Base-by-base conservation (phyloP, 1,140 invertebrate genomes). In the Calliphora vicina region DNA sequence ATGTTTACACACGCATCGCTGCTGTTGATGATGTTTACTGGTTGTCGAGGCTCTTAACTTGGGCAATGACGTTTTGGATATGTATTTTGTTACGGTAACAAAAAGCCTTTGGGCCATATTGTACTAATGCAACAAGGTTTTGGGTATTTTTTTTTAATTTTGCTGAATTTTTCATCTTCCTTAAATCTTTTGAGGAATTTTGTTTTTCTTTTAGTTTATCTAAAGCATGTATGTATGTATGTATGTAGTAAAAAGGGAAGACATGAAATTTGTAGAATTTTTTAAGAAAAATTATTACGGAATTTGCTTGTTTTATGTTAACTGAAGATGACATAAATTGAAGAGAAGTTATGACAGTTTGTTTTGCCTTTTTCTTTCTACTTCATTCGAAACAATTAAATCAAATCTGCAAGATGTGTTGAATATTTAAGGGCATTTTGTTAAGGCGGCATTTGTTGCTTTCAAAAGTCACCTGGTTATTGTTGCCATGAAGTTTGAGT, bases 11-110 rank as follows among this genome's bases (percentile, higher is more conserved):
- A 78, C n/a, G 42, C 74, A 78, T 78, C 13, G 29, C 72, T 35
- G 72, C 74, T 78, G 74, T 45, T 78, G 74, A 43, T 78, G 74
- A 78, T 78, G 74, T 78, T 78, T 78, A 78, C 74, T 78, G 42
- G 35, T 78, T 43, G 74, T 45, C 35, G 74, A 57, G 61, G 74
- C 74, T 78, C 74, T 78, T 78, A 78, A 43, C 23, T 67, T 67
- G 61, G 61, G 23, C 61, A 67, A 20, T 67, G 61, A 67, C 61
- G 61, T 67, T 67, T 67, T 67, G 20, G 61, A n/a, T 35, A 35
- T 35, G n/a, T 67, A 67, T 67, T 78, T 78, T 42, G 74, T 78
- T 78, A 78, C 74, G 74, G 74, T 78, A 20, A 20, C 35, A 9
- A 67, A 61, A 43, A 10, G 74, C 17, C 74, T 45, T 78, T 43